A percentile compares a stretch with the other conserved stretches of the same genome.
These are phyloP conservation scores for Venustaconcha ellipsiformis DNA, from an alignment of 1,140 invertebrate genomes.

Conservation along the genomic window DNA sequence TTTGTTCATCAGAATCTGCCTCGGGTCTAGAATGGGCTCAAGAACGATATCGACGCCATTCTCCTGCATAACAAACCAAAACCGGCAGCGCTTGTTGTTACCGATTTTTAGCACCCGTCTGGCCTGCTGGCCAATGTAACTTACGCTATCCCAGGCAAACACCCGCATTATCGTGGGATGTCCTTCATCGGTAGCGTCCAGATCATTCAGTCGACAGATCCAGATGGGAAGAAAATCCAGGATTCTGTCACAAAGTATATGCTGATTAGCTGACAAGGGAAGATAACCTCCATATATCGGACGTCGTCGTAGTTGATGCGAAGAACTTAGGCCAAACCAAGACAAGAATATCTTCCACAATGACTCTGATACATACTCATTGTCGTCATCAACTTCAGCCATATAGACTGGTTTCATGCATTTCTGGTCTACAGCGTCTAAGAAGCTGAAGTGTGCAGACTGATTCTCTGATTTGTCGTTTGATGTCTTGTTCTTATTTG, in stretches of 20 bases:
- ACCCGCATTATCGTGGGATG: not conserved
- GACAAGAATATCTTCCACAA: slow-evolving; percentile 6
- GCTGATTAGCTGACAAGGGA: not conserved
- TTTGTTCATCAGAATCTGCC: slow-evolving; percentile 6
- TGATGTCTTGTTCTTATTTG: not conserved
- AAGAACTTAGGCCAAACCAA: slow-evolving; percentile 3
- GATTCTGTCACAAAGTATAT: slow-evolving; percentile 1
- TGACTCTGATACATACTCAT: slow-evolving; percentile 4
- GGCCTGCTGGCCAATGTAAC: slow-evolving; percentile 12
- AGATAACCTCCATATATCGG: slow-evolving; percentile 5
- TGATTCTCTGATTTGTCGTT: not conserved
- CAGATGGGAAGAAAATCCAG: slow-evolving; percentile 7
- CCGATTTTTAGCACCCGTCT: slow-evolving; percentile 8
- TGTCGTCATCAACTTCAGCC: slow-evolving; percentile 3
- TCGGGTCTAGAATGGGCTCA: slow-evolving; percentile 6
- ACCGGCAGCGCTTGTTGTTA: not conserved
- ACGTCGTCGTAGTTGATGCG: slow-evolving; percentile 5
- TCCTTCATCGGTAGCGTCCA: not conserved
- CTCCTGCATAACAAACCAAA: slow-evolving; percentile 18
- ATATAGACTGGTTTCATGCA: slow-evolving; percentile 3
- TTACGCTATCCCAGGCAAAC: slow-evolving; percentile 25
- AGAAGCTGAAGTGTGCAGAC: not conserved
- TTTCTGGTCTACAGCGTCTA: not conserved
- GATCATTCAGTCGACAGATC: slow-evolving; percentile 1
- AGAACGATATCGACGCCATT: not conserved